phyloP scores from a whole-genome alignment of 2,888 invertebrate genomes.

The Xylota segnis region DNA sequence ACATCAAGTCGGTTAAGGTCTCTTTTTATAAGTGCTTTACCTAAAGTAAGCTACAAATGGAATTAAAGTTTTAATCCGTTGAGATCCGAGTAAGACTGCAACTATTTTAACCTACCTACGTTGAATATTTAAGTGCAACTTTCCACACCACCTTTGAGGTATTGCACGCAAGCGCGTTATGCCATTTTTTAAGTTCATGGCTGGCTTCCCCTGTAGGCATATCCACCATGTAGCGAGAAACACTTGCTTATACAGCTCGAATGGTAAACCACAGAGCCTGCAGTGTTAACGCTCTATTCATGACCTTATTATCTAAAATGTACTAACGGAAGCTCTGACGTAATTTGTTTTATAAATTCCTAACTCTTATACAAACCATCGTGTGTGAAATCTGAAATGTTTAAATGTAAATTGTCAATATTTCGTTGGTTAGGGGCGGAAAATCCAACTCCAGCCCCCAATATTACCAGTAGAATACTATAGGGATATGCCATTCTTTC shows the following conservation, averaged over 20 bases:
- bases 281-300: background rate
- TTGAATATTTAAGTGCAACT: conserved; percentile 27
- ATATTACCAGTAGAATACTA: conserved; percentile 32
- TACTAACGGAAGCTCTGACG: conserved; percentile 44
- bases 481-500: conserved; percentile 41
- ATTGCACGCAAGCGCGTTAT: conserved; percentile 66
- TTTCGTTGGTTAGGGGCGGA: conserved; percentile 44
- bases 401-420: conserved; percentile 16
- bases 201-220: conserved; percentile 75
- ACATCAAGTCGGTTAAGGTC: too few relatives aligned
- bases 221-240: conserved; percentile 66
- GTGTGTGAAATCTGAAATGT: conserved; percentile 40
- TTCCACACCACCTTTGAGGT: conserved; percentile 71
- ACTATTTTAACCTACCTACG: too few relatives aligned
- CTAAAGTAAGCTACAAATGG: too few relatives aligned
- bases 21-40: too few relatives aligned
- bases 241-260: background rate
- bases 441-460: conserved; percentile 39
- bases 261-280: background rate
- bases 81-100: too few relatives aligned
- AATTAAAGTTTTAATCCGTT: too few relatives aligned
- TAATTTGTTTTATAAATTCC: conserved; percentile 3
- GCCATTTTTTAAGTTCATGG: conserved; percentile 68
- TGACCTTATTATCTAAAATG: background rate
- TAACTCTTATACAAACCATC: conserved; percentile 60